Evolutionary conservation across 2,888 invertebrate species (phyloP).

Genomic region (Lucinisca nassula): DNA sequence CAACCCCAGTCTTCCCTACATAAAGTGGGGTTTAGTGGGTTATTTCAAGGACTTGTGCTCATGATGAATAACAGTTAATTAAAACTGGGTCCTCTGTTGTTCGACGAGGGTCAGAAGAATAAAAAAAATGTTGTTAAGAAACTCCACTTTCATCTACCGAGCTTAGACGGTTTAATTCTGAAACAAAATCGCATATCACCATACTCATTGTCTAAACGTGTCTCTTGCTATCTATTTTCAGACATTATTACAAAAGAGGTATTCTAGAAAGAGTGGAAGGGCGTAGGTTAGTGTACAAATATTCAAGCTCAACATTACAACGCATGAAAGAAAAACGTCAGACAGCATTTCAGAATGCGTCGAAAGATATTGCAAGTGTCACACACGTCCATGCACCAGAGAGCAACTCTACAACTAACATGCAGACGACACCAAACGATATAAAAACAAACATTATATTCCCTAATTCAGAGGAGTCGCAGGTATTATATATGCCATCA

Average conservation of each 20-base stretch:
- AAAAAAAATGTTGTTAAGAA: too few species aligned
- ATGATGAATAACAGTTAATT: too few species aligned
- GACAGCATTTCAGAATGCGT: background rate
- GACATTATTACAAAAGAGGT: slow-evolving; percentile 86
- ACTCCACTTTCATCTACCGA: too few species aligned
- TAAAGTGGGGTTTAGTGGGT: too few species aligned
- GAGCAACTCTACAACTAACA: background rate
- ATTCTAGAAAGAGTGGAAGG: slow-evolving; percentile 86
- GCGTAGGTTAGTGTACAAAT: slow-evolving; percentile 84
- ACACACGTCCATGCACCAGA: background rate
- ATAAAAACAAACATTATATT: background rate
- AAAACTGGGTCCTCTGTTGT: too few species aligned
- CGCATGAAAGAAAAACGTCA: slow-evolving; percentile 74
- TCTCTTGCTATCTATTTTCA: too few species aligned
- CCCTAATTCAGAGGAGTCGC: background rate
- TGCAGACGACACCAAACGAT: background rate
- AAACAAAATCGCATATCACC: too few species aligned
- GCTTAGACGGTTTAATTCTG: too few species aligned
- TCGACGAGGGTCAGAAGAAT: too few species aligned
- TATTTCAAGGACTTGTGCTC: too few species aligned
- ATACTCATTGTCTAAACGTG: too few species aligned
- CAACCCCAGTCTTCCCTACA: too few species aligned
- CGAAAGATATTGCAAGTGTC: background rate
- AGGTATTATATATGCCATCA: background rate
- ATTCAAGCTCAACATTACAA: slow-evolving; percentile 80